Evolutionary conservation across 2,888 invertebrate genomes (phyloP).

Genomic region (Eulithis prunata): DNA sequence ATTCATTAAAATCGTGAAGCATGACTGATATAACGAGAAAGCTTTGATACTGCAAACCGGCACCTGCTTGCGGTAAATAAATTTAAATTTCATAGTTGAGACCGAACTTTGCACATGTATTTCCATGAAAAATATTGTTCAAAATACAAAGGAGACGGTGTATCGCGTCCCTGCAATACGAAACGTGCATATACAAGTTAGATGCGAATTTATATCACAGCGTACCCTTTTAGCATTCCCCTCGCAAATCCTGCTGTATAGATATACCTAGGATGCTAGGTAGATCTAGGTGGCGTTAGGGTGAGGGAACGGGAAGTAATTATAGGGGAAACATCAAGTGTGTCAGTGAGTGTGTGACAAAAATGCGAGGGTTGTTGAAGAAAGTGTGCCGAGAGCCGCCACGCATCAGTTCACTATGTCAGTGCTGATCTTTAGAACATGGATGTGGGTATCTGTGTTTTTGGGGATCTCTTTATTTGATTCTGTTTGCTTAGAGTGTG

Average conservation of each 20-base stretch:
- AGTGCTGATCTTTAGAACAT: conserved; percentile 76
- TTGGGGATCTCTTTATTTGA: conserved; percentile 35
- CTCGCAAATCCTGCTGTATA: conserved; percentile 74
- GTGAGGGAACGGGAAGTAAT: conserved; percentile 72
- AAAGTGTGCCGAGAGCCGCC: conserved; percentile 77
- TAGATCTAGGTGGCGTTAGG: conserved; percentile 65
- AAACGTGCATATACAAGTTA: conserved; percentile 49
- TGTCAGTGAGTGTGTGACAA: conserved; percentile 82
- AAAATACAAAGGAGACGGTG: conserved; percentile 60
- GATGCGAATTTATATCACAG: conserved; percentile 68
- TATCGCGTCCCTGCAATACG: conserved; percentile 50
- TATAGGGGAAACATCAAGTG: conserved; percentile 80
- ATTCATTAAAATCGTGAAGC: conserved; percentile 74
- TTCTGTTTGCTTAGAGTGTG: conserved; percentile 10
- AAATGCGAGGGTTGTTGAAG: conserved; percentile 76
- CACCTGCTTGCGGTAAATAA: conserved; percentile 27
- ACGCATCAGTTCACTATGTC: conserved; percentile 82
- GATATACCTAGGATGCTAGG: conserved; percentile 66
- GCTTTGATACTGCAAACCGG: conserved; percentile 55
- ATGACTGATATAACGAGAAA: conserved; percentile 58
- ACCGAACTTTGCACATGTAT: conserved; percentile 30
- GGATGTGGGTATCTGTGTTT: conserved; percentile 47
- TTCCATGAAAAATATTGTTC: conserved; percentile 54
- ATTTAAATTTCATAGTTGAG: conserved; percentile 44
- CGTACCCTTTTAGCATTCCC: conserved; percentile 78